Percentiles rank a stretch among this genome's conserved stretches.
Evolutionary conservation across 2,797 vertebrate species (phyloP).

Genomic region (Poeciliopsis paucimaculata): DNA sequence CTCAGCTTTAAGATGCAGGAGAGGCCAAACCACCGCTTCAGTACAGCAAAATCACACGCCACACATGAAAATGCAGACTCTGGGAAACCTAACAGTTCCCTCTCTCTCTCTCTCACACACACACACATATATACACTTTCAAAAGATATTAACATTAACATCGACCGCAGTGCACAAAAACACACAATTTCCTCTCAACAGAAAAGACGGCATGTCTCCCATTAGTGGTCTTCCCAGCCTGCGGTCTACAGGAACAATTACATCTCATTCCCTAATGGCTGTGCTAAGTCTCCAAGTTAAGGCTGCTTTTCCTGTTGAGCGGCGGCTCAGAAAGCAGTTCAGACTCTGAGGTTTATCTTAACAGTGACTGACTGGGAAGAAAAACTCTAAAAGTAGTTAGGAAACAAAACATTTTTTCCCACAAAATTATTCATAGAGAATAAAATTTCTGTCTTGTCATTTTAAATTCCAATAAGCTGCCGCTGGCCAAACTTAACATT

Average conservation of each 20-base stretch:
- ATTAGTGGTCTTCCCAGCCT: conserved; percentile 72
- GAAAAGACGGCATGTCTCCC: conserved; percentile 70
- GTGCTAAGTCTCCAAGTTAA: conserved; percentile 58
- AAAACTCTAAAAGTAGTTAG: conserved; percentile 36
- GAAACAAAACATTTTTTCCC: too few relatives aligned
- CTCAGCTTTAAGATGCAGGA: conserved; percentile 60
- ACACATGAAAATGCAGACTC: conserved; percentile 31
- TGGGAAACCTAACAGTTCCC: conserved; percentile 25
- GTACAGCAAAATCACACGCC: conserved; percentile 63
- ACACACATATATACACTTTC: not conserved
- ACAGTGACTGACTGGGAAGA: conserved; percentile 44
- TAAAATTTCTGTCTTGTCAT: too few relatives aligned
- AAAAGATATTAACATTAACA: conserved; percentile 36
- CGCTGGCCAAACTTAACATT: too few relatives aligned
- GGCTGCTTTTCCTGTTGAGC: conserved; percentile 55
- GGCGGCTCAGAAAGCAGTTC: conserved; percentile 58
- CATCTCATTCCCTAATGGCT: conserved; percentile 62
- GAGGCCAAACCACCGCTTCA: conserved; percentile 65
- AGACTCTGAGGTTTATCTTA: conserved; percentile 47
- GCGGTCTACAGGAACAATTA: conserved; percentile 71
- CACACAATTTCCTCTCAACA: conserved; percentile 54
- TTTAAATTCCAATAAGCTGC: too few relatives aligned
- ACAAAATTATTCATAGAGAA: too few relatives aligned
- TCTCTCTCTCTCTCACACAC: not conserved
- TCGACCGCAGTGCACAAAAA: conserved; percentile 17